These are phyloP conservation scores for Drosophila pandora DNA, from an alignment of 1,140 invertebrate genomes.

Conservation along the genomic window DNA sequence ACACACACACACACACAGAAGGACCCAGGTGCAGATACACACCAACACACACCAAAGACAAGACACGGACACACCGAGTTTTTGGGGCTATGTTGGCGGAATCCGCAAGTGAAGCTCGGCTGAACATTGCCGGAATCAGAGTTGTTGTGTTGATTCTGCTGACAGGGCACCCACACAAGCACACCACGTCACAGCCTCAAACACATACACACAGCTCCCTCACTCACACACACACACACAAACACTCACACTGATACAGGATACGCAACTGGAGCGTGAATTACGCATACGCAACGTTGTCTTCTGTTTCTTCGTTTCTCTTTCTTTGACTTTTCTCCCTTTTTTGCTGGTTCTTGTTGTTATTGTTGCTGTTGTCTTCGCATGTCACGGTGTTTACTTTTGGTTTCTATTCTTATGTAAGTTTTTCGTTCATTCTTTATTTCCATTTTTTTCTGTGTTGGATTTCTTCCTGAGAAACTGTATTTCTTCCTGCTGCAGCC, in stretches of 20 bases:
- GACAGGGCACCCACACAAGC: conserved; percentile 45
- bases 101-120: conserved; percentile 34
- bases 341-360: conserved; percentile 31
- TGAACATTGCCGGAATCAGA: conserved; percentile 48
- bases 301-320: conserved; percentile 54
- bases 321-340: conserved; percentile 30
- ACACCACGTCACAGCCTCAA: conserved; percentile 20
- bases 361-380: conserved; percentile 60
- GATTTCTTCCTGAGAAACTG: conserved; percentile 46
- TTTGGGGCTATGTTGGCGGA: conserved; percentile 31
- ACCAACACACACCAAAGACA: conserved; percentile 4
- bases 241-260: conserved; percentile 33
- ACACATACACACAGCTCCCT: conserved; percentile 16
- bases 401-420: conserved; percentile 55
- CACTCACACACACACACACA: background rate
- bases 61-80: conserved; percentile 20
- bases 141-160: conserved; percentile 66
- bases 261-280: conserved; percentile 78
- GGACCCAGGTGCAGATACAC: conserved; percentile 20
- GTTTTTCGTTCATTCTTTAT: conserved; percentile 11
- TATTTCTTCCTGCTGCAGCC: conserved; percentile 54
- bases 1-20: conserved; percentile 27
- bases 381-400: conserved; percentile 75
- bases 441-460: conserved; percentile 22
- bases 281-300: conserved; percentile 80